A percentile compares a stretch with the other conserved stretches of the same genome.
Evolutionary conservation across 2,113 vertebrate genomes (phyloP).

Genomic region (sheep (Ovis aries)): DNA sequence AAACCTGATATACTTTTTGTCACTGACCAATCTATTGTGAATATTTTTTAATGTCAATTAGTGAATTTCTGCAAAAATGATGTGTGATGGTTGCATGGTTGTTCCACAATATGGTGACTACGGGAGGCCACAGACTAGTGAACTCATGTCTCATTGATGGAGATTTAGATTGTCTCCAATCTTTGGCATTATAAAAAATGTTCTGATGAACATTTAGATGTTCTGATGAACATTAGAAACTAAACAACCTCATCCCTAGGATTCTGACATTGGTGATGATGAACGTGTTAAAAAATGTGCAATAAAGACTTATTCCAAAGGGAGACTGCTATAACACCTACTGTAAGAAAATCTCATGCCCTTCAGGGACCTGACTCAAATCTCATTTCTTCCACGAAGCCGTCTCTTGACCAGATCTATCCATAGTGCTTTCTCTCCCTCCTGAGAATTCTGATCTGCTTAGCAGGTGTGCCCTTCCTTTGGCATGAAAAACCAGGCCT

Average conservation of each 20-base stretch:
- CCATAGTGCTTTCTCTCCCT: not conserved
- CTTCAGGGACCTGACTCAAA: not conserved
- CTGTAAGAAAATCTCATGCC: not conserved
- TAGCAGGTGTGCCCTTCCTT: not conserved
- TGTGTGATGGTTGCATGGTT: not conserved
- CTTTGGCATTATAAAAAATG: not conserved
- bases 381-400: not conserved
- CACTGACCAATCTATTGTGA: not conserved
- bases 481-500: not conserved
- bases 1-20: not conserved
- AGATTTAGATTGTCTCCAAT: not conserved
- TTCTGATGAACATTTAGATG: not conserved
- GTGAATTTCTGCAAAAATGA: not conserved
- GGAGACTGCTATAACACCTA: not conserved
- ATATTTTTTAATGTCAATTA: not conserved
- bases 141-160: not conserved
- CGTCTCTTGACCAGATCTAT: not conserved
- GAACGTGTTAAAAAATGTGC: not conserved
- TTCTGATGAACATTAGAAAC: not conserved
- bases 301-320: not conserved
- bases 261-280: not conserved
- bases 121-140: not conserved
- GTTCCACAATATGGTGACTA: not conserved
- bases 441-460: not conserved
- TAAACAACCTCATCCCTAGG: not conserved